Base-by-base conservation (phyloP, 2,113 vertebrate species). In the Eptesicus fuscus region DNA sequence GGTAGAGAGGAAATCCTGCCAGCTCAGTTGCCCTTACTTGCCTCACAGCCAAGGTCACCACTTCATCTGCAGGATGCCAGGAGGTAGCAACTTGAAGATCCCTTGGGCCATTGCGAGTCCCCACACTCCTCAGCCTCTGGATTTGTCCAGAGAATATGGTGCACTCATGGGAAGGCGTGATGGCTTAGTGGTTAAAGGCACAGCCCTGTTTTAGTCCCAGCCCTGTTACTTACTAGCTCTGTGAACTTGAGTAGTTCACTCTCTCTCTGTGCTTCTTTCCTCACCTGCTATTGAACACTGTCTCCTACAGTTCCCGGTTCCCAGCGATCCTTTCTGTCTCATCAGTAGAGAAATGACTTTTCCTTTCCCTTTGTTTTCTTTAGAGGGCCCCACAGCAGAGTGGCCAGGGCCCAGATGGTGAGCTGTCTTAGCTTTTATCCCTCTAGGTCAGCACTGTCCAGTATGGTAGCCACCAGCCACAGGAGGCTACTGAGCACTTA, bases 331-430 rank as follows among this genome's bases (percentile, higher is more conserved):
- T 61, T 77, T 70, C 18, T 70, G 61, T 40, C 35, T 25, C 2
- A 9, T 6, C 4, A n/a, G 35, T 23, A 71, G 42, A 30, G 53
- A 88, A 65, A 65, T 1, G 2, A 78, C 11, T 37, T 65, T 40
- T 49, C 18, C 14, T 49, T 61, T 49, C 23, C 4, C 4, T 51
- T n/a, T 8, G 17, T 84, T 35, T 65, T 80, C 9, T 80, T 90
- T 42, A 5, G 7, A 28, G 67, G 7, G 7, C 28, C 56, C 56
- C 56, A 56, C 23, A 28, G 49, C 56, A 16, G 40, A 70, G 35
- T 2, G 11, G 30, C 6, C 13, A 3, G 37, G 65, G 28, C 32
- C 16, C 51, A 18, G 44, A 16, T 0, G 28, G n/a, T 5, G n/a
- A 30, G 69, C 1, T 1, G 13, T 77, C 42, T 32, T 35, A 44